phyloP scores from a whole-genome alignment of 2,797 vertebrate species.

The Mallotus villosus region DNA sequence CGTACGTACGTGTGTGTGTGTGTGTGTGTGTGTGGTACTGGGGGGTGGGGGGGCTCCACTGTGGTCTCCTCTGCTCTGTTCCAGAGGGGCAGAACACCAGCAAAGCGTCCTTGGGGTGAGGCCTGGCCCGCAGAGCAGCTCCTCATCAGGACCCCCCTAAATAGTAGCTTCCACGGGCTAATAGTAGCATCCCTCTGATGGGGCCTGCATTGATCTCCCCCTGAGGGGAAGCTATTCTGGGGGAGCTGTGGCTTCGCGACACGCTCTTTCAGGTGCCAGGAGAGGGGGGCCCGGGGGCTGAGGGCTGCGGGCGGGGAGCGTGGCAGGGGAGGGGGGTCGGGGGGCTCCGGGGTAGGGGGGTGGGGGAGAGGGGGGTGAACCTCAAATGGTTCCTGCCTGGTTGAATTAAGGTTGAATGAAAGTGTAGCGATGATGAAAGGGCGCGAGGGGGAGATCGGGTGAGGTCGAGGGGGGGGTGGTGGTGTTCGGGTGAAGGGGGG shows the following conservation, averaged over 20 bases:
- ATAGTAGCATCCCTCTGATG: slow-evolving; percentile 52
- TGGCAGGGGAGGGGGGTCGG: not conserved
- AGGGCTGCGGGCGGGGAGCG: slow-evolving; percentile 31
- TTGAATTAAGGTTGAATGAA: no score
- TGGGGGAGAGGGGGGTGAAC: no score
- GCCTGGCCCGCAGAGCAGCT: slow-evolving; percentile 54
- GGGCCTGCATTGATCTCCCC: slow-evolving; percentile 51
- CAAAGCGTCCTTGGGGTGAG: slow-evolving; percentile 42
- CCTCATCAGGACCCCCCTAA: slow-evolving; percentile 47
- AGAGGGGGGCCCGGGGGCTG: slow-evolving; percentile 38
- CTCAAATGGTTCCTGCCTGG: no score
- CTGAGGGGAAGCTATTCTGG: slow-evolving; percentile 43
- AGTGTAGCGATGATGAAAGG: no score
- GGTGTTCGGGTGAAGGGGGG: no score
- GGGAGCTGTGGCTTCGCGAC: slow-evolving; percentile 22
- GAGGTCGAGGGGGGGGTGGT: no score
- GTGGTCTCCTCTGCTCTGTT: slow-evolving; percentile 15
- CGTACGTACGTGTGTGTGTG: slow-evolving; percentile 12
- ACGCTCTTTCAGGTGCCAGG: slow-evolving; percentile 48
- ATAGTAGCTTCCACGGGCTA: slow-evolving; percentile 50
- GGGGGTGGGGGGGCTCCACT: slow-evolving; percentile 6
- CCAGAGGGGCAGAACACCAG: slow-evolving; percentile 15
- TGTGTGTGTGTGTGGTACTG: slow-evolving; percentile 25
- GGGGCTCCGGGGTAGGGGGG: not conserved
- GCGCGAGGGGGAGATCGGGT: no score